Base-by-base conservation (phyloP, 2,797 vertebrate genomes). In the Lepus townsendii region DNA sequence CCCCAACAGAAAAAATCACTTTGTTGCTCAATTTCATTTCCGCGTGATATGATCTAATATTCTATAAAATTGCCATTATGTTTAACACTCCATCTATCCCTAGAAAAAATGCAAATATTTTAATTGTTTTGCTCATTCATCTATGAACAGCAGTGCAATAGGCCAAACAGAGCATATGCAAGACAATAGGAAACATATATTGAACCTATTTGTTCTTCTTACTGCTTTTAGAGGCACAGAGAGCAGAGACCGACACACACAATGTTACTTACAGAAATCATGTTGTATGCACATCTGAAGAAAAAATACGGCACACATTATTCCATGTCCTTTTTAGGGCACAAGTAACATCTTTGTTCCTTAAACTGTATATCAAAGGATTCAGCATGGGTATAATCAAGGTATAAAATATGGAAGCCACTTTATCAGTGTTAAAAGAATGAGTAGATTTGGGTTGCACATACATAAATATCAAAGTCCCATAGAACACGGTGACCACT, bases 371-470 rank as follows among this genome's bases (percentile, higher is more conserved):
- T 32, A 97, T 96, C 78, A 97, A 79, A 0, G 97, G 97, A 83
- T 98, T 97, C 50, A 97, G 17, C 93, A 97, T 96, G 7, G 96
- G 97, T 0, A 96, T 97, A 4, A 97, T 0, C 0, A 97, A 2
- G 0, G 94, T 95, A 1, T 97, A 97, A 92, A 97, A 95, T 42
- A 97, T 26, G 0, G 97, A 93, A 7, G 95, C 84, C 30, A 97
- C 57, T 93, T 96, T 97, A 26, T 97, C 96, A 16, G 54, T 96
- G 22, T 94, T 93, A 54, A 85, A 91, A 30, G 75, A 94, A 63
- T 95, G 95, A 10, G 30, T 95, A 22, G 97, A 92, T 2, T 83
- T 38, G 10, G 96, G 94, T 60, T 97, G 96, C 0, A 95, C 88
- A 26, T 97, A 96, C 93, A 95, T 95, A 62, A 96, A 96, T 68